phyloP scores from a whole-genome alignment of 2,797 vertebrate genomes.

The Phalanger gymnotis region DNA sequence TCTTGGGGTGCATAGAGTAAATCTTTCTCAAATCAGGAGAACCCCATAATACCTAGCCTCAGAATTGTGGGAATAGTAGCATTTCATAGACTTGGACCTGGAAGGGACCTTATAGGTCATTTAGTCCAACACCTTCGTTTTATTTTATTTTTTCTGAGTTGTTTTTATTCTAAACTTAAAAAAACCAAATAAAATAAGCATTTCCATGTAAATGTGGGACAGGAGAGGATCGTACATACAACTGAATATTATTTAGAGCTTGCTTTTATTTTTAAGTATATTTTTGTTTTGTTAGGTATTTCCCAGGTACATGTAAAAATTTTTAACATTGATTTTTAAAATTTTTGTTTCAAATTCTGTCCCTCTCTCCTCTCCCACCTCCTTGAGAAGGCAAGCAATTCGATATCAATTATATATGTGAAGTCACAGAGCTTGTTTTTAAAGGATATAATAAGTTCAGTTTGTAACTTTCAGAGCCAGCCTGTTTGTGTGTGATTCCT shows the following conservation, averaged over 20 bases:
- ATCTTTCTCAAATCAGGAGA: neutral
- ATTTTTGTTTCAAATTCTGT: neutral
- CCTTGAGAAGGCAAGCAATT: neutral
- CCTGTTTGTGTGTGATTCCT: neutral
- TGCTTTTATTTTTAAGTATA: neutral
- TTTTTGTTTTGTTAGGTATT: neutral
- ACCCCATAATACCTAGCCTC: neutral
- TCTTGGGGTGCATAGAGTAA: neutral
- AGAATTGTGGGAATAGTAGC: neutral
- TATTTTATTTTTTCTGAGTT: neutral
- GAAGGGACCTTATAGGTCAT: neutral
- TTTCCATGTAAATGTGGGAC: neutral
- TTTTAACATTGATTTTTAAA: neutral
- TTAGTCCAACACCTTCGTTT: neutral
- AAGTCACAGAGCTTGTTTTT: neutral
- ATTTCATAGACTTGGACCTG: neutral
- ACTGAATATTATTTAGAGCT: neutral
- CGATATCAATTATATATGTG: neutral
- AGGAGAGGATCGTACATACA: neutral
- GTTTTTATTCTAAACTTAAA: neutral
- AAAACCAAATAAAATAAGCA: neutral
- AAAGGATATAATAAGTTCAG: neutral
- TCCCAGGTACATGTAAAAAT: neutral
- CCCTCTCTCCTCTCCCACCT: neutral
- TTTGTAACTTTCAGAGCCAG: neutral